A percentile compares a stretch with the other conserved stretches of the same genome.
These are phyloP conservation scores for Neotoxoptera formosana DNA, from an alignment of 1,140 invertebrate species.

Conservation along the genomic window DNA sequence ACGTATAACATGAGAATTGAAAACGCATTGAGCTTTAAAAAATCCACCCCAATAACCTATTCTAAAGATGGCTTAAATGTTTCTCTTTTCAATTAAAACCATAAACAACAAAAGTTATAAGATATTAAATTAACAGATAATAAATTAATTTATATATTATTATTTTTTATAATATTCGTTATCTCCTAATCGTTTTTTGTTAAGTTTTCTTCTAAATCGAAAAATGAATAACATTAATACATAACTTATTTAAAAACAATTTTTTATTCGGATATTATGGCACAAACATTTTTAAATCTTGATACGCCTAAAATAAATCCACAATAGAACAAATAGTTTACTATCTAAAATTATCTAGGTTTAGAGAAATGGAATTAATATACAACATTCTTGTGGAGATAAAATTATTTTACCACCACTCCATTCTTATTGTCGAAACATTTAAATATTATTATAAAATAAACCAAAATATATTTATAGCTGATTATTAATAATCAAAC, in stretches of 20 bases:
- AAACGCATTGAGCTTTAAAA: background rate
- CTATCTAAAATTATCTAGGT: background rate
- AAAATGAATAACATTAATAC: background rate
- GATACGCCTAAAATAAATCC: background rate
- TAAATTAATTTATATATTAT: background rate
- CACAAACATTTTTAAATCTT: background rate
- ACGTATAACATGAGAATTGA: background rate
- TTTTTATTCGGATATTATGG: background rate
- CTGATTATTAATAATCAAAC: background rate
- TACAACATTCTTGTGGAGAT: slow-evolving; percentile 5
- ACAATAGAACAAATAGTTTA: background rate
- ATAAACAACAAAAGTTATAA: background rate
- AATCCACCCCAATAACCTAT: background rate
- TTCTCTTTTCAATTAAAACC: background rate
- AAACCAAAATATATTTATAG: background rate
- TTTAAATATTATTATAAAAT: background rate
- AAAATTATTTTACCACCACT: slow-evolving; percentile 9
- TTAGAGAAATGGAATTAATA: background rate
- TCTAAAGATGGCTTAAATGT: background rate
- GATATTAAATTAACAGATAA: background rate
- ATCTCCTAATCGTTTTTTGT: background rate
- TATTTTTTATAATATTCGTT: background rate
- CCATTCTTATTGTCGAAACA: background rate
- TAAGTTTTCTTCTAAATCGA: background rate
- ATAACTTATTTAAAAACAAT: too few species aligned